phyloP scores from a whole-genome alignment of 2,113 vertebrate species.

The Anthoscopus minutus region DNA sequence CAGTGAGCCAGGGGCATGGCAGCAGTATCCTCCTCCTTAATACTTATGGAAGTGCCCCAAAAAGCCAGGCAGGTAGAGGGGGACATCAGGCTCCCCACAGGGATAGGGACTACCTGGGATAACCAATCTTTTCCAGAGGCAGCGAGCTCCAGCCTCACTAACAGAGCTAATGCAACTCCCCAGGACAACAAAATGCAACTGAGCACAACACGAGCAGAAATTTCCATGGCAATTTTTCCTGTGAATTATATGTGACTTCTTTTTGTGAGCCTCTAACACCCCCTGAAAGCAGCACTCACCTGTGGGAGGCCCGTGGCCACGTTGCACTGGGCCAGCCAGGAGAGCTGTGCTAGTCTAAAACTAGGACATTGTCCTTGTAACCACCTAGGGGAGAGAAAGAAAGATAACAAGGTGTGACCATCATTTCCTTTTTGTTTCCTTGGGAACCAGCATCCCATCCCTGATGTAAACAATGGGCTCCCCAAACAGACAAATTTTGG shows the following conservation, averaged over 20 bases:
- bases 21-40: background rate
- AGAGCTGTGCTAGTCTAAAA: background rate
- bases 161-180: background rate
- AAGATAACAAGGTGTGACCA: background rate
- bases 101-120: background rate
- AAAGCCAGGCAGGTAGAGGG: background rate
- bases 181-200: background rate
- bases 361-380: background rate
- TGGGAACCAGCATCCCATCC: background rate
- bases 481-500: background rate
- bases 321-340: background rate
- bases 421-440: background rate
- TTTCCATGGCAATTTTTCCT: background rate
- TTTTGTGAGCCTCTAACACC: background rate
- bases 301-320: background rate
- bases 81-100: background rate
- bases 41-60: background rate
- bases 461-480: background rate
- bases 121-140: background rate
- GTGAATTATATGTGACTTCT: rapidly evolving
- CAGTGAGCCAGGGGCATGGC: background rate
- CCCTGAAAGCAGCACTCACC: background rate
- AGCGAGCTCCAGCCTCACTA: background rate
- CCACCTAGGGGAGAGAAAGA: background rate
- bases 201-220: background rate